phyloP scores from a whole-genome alignment of 2,888 invertebrate species.

The Alcis repandata region DNA sequence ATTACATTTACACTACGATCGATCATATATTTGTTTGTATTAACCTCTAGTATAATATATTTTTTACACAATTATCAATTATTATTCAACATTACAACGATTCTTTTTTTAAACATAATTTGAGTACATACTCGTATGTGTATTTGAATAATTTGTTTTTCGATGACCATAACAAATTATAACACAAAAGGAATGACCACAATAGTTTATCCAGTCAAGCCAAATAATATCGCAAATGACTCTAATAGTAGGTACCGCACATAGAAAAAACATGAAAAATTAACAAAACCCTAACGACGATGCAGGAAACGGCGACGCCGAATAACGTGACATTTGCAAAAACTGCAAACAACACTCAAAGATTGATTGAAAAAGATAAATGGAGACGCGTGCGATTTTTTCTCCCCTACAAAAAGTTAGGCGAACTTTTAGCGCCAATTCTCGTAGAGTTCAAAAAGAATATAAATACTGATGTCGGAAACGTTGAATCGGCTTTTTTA shows the following conservation, averaged over 20 bases:
- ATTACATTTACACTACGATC: background rate
- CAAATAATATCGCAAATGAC: slow-evolving; percentile 11
- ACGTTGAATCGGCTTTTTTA: slow-evolving; percentile 68
- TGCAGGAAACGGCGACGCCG: slow-evolving; percentile 69
- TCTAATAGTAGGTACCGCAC: slow-evolving; percentile 9
- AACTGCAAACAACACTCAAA: slow-evolving; percentile 63
- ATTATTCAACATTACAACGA: slow-evolving; percentile 1
- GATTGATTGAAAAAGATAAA: slow-evolving; percentile 72
- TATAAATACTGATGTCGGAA: slow-evolving; percentile 76
- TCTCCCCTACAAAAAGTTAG: slow-evolving; percentile 64
- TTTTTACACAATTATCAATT: background rate
- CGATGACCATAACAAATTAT: background rate
- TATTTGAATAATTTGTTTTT: too few species aligned
- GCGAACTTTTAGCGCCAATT: slow-evolving; percentile 65
- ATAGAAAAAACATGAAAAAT: slow-evolving; percentile 29
- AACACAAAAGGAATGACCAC: too few species aligned
- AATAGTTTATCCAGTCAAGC: background rate
- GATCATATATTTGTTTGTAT: background rate
- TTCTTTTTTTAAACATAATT: background rate
- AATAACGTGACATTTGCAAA: slow-evolving; percentile 71
- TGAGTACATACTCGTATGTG: too few species aligned
- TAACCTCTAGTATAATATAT: too few species aligned
- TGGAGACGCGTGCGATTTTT: slow-evolving; percentile 63
- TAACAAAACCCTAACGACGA: slow-evolving; percentile 49
- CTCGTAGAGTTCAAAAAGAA: slow-evolving; percentile 63